Base-by-base conservation (phyloP, 2,797 vertebrate species). In the Cirrhinus mrigala region DNA sequence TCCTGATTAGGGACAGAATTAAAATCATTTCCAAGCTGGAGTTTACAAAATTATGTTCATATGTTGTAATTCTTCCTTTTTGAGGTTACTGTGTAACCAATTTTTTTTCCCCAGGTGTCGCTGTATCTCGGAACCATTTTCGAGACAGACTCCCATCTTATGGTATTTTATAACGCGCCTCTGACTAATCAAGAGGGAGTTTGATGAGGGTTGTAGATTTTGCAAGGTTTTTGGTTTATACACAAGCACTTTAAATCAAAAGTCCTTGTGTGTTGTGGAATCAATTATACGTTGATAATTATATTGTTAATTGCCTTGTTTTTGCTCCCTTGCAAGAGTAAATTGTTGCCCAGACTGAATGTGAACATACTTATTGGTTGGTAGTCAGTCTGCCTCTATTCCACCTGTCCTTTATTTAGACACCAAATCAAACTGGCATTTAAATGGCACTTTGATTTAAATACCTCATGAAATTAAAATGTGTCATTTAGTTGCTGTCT, bases 111-210 rank as follows among this genome's bases (percentile, higher is more conserved):
- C 60, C 86, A 95, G 94, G 94, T 91, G 90, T 94, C 64, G 90
- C 92, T 46, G 92, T 94, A 44, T 92, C 92, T 86, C 91, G 87
- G 91, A 94, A 88, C 90, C 91, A 91, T 93, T 91, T 90, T 89
- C 91, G 93, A 85, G 92, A 94, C 90, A 91, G 91, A 82, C 93
- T 94, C 69, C 93, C 94, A 48, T 89, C 91, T 79, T 92, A 92
- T 89, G 91, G 94, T 96, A 94, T 76, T 92, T 75, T 85, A 77
- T 75, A 83, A 79, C 22, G 29, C 60, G 84, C 68, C 74, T 85
- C 77, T 83, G 66, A 84, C 79, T 62, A 90, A 91, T 90, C 89
- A 90, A 37, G 79, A 33, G 88, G 85, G 85, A 73, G 54, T 71
- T 87, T 81, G 79, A 89, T 82, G 33, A 73, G 46, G 81, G 68